Conservation (phyloP, 2,888 invertebrate genomes). For the Platycheirus rosarum region DNA sequence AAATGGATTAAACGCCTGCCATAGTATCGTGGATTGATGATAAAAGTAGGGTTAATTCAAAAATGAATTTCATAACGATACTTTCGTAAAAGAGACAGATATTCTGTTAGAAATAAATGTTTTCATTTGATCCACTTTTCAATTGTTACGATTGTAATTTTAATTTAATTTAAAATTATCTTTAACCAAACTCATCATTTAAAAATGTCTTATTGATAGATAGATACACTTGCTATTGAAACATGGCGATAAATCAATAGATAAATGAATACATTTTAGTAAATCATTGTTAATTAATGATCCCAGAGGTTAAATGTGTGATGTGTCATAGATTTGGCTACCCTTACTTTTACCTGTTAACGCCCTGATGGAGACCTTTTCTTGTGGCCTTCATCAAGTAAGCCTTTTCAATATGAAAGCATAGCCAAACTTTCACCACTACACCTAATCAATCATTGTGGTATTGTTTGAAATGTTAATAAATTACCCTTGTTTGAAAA, state of each 20-base stretch:
- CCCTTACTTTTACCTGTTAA: constrained; percentile 24
- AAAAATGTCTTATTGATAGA: too few relatives aligned
- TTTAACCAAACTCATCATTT: too few relatives aligned
- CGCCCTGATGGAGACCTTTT: constrained; percentile 26
- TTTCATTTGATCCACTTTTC: too few relatives aligned
- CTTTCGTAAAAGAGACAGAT: too few relatives aligned
- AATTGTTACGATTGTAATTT: too few relatives aligned
- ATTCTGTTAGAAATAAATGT: too few relatives aligned
- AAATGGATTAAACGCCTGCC: too few relatives aligned
- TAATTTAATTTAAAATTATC: too few relatives aligned
- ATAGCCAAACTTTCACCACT: constrained; percentile 38
- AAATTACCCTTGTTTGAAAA: constrained; percentile 56
- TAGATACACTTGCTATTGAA: constrained; percentile 4
- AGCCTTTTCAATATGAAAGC: constrained; percentile 38
- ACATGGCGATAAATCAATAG: background rate
- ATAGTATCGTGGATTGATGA: too few relatives aligned
- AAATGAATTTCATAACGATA: too few relatives aligned
- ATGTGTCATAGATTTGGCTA: background rate
- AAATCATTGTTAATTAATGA: constrained; percentile 17
- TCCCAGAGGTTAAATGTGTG: constrained; percentile 13
- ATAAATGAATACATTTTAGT: background rate
- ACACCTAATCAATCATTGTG: constrained; percentile 62
- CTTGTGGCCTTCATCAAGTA: constrained; percentile 21
- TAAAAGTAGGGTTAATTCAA: too few relatives aligned
- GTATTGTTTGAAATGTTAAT: constrained; percentile 57